phyloP scores from a whole-genome alignment of 1,140 invertebrate genomes.

The Halesus radiatus region DNA sequence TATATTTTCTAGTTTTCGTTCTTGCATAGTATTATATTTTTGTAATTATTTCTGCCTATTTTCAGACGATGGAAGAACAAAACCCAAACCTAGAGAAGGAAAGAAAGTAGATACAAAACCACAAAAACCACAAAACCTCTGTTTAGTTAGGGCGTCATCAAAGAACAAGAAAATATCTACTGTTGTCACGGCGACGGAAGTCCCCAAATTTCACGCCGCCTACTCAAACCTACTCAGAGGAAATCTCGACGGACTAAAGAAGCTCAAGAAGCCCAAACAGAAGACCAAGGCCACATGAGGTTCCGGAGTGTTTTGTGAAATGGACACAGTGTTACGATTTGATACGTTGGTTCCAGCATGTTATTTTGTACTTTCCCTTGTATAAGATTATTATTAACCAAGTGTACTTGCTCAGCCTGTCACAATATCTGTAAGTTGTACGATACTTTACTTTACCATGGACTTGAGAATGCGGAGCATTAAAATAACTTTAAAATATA shows the following conservation, averaged over 20 bases:
- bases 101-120: constrained; percentile 71
- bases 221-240: constrained; percentile 83
- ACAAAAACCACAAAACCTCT: constrained; percentile 71
- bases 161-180: constrained; percentile 82
- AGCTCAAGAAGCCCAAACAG: constrained; percentile 80
- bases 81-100: constrained; percentile 74
- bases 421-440: constrained; percentile 11
- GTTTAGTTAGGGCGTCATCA: constrained; percentile 78
- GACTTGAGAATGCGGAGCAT: not conserved
- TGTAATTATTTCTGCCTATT: constrained; percentile 27
- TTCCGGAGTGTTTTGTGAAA: constrained; percentile 3
- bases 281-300: constrained; percentile 74
- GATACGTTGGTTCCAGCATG: not conserved
- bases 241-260: constrained; percentile 85
- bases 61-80: constrained; percentile 80
- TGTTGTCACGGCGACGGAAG: constrained; percentile 82
- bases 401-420: not conserved
- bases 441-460: not conserved
- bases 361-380: constrained; percentile 24
- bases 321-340: constrained; percentile 27
- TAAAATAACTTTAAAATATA: constrained; percentile 30
- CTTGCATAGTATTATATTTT: not conserved
- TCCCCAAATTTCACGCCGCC: constrained; percentile 85
- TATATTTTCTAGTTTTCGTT: not conserved
- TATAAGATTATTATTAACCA: constrained; percentile 20